A percentile compares a stretch with the other conserved stretches of the same genome.
phyloP scores from a whole-genome alignment of 1,140 invertebrate genomes.

The Sycophaga agraensis region DNA sequence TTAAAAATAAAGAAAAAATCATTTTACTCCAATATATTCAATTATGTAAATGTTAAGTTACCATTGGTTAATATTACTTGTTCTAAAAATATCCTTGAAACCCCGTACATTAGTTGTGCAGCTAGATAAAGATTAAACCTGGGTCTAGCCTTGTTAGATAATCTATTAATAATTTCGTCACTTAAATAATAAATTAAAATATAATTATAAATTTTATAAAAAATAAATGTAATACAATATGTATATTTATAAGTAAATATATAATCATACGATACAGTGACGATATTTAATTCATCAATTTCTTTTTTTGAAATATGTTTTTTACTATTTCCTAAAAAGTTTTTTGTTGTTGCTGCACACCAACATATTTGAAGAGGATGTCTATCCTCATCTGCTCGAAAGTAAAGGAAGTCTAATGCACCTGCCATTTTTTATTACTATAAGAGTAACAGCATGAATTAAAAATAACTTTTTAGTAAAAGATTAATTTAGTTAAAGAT shows the following conservation, averaged over 20 bases:
- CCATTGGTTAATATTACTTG: not conserved
- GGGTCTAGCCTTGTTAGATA: not conserved
- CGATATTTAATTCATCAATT: not conserved
- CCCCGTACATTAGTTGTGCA: slow-evolving; percentile 3
- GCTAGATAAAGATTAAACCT: not conserved
- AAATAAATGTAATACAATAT: not conserved
- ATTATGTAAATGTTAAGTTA: too few relatives aligned
- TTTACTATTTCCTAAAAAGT: not conserved
- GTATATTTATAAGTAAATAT: too few relatives aligned
- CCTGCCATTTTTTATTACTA: too few relatives aligned
- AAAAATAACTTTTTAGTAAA: too few relatives aligned
- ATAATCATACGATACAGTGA: not conserved
- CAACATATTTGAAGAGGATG: slow-evolving; percentile 4
- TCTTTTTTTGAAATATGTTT: not conserved
- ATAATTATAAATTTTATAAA: not conserved
- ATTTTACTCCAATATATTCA: too few relatives aligned
- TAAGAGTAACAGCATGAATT: too few relatives aligned
- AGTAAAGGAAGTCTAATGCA: not conserved
- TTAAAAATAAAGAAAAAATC: too few relatives aligned
- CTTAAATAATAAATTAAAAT: not conserved
- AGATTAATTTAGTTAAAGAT: too few relatives aligned
- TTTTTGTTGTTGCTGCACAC: slow-evolving; percentile 1
- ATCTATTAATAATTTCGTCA: not conserved
- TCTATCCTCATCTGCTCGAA: not conserved
- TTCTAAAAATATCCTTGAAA: not conserved